Evolutionary conservation across 2,113 vertebrate species (phyloP), one percentile per base, ranked within the genome.

Genomic region (Tamias sibiricus): DNA sequence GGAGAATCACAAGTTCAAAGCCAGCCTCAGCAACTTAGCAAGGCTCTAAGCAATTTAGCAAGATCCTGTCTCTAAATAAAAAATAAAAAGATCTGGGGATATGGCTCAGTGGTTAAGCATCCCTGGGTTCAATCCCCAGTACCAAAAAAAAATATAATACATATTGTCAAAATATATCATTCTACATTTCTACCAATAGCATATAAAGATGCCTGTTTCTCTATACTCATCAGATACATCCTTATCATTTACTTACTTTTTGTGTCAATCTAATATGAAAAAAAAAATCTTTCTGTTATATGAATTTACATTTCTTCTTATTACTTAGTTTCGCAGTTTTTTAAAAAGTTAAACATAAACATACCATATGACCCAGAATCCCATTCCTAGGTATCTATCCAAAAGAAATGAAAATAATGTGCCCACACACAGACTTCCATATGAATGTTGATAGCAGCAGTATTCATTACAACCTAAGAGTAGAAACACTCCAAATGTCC

Each of bases 301-400:
- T 76, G 47, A 54, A 95, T 82, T 59, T 90, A 13, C n/a, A 79
- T 88, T 87, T 86, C 19, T 87, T 90, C 75, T 59, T 79, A 83
- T 24, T 64, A 11, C 74, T 74, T 86, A 24, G 30, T 30, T 42
- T 69, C 52, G 30, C 19, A 82, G n/a, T 90, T 93, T 93, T 59
- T 75, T 68, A 77, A 83, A 62, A 68, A 89, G 19, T 75, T 69
- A 72, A 52, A 71, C 22, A 68, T 59, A 75, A 69, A 81, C 30
- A 64, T 82, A 66, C 30, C 80, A 68, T 11, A 20, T 68, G 42
- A 81, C 47, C 12, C n/a, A n/a, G n/a, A n/a, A n/a, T n/a, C n/a
- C n/a, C n/a, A 91, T 49, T 82, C 76, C n/a, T 71, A 75, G 30
- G 5, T 40, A 54, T 35, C 69, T 62, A 84, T 62, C 17, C 81